These are phyloP conservation scores for Diprion similis DNA, from an alignment of 1,140 invertebrate genomes.

Conservation along the genomic window DNA sequence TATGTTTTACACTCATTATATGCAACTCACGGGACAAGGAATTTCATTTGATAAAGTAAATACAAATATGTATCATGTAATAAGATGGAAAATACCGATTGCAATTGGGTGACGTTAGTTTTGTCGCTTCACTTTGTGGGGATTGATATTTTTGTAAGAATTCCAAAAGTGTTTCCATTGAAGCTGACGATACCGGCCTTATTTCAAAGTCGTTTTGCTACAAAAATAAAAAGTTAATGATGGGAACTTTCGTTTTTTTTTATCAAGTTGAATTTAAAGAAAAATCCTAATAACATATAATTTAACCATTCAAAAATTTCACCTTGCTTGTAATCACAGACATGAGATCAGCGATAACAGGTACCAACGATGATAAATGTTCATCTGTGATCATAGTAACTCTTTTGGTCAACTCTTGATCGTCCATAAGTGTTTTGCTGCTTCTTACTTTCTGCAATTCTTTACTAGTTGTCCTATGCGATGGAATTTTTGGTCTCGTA, in stretches of 20 bases:
- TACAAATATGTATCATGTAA: no score
- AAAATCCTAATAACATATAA: neutral
- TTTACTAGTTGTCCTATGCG: slow-evolving; percentile 4
- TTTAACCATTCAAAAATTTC: slow-evolving; percentile 1
- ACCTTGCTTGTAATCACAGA: slow-evolving; percentile 42
- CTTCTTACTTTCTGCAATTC: slow-evolving; percentile 21
- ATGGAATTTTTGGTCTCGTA: neutral
- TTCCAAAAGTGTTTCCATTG: slow-evolving; percentile 32
- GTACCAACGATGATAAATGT: slow-evolving; percentile 46
- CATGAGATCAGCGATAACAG: slow-evolving; percentile 49
- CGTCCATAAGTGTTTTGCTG: slow-evolving; percentile 7
- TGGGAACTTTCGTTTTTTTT: slow-evolving; percentile 14
- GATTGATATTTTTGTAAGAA: slow-evolving; percentile 37
- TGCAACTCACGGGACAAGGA: neutral
- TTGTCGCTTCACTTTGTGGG: slow-evolving; percentile 23
- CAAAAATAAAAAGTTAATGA: slow-evolving; percentile 13
- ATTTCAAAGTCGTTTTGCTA: slow-evolving; percentile 18
- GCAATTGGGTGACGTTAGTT: neutral
- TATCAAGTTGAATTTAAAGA: neutral
- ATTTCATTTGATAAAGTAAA: no score
- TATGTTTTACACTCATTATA: neutral
- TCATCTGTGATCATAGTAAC: slow-evolving; percentile 31
- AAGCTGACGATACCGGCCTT: slow-evolving; percentile 21
- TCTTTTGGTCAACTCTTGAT: slow-evolving; percentile 25
- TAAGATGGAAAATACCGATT: neutral